phyloP scores from a whole-genome alignment of 2,113 vertebrate species.

The Syrmaticus mikado region DNA sequence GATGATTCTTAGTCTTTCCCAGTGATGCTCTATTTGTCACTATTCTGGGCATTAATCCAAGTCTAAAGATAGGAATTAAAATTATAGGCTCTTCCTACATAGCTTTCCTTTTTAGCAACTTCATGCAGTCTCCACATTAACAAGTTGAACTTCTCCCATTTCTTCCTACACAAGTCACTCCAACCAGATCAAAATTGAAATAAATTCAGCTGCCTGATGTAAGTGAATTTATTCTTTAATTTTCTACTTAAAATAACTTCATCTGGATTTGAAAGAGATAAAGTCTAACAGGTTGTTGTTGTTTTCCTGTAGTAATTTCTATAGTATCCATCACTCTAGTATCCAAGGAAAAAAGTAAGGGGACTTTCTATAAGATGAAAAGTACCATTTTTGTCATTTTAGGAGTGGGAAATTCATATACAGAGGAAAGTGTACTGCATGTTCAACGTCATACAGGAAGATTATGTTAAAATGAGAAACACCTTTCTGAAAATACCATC shows the following conservation, averaged over 20 bases:
- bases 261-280: background rate
- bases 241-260: background rate
- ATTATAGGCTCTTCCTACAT: conserved; percentile 84
- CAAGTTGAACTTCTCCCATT: conserved; percentile 70
- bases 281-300: background rate
- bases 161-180: conserved; percentile 66
- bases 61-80: conserved; percentile 81
- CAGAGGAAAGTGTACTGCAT: background rate
- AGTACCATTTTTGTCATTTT: background rate
- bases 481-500: background rate
- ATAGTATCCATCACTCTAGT: background rate
- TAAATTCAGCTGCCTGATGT: conserved; percentile 38
- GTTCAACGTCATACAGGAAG: background rate
- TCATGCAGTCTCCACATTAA: conserved; percentile 70
- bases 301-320: background rate
- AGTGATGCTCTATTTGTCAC: conserved; percentile 71
- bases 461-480: background rate
- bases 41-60: conserved; percentile 82
- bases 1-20: conserved; percentile 71
- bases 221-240: conserved; percentile 13
- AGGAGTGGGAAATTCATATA: background rate
- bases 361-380: background rate
- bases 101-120: conserved; percentile 78
- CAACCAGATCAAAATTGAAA: conserved; percentile 55
- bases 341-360: background rate